Evolutionary conservation across 2,113 vertebrate species (phyloP).

Genomic region (Micronycteris hirsuta): DNA sequence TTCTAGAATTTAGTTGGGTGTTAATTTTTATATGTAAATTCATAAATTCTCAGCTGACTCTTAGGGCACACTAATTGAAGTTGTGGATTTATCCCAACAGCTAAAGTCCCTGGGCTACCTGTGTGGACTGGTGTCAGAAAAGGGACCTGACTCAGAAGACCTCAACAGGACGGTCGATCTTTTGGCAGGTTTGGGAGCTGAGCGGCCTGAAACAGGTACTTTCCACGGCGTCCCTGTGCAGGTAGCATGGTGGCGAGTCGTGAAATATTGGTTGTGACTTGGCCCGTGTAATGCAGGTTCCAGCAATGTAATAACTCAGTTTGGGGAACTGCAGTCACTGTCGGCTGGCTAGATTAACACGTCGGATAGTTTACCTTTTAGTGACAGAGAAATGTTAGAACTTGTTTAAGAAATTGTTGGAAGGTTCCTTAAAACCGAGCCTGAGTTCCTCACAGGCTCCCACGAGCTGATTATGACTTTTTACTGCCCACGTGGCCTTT

Average conservation of each 20-base stretch:
- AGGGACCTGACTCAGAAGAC: slow-evolving; percentile 93
- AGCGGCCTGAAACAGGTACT: slow-evolving; percentile 94
- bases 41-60: neutral
- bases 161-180: slow-evolving; percentile 96
- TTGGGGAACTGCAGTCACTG: neutral
- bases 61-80: neutral
- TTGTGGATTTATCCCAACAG: slow-evolving; percentile 74
- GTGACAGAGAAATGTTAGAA: neutral
- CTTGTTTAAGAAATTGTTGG: neutral
- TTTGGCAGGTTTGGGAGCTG: slow-evolving; percentile 93
- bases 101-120: slow-evolving; percentile 92
- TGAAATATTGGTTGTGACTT: fast-evolving
- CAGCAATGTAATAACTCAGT: fast-evolving
- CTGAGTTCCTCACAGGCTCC: neutral
- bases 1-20: neutral
- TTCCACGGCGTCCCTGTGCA: fast-evolving
- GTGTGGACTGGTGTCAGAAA: slow-evolving; percentile 93
- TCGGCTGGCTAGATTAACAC: neutral
- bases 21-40: neutral
- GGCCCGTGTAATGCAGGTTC: neutral
- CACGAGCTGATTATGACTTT: neutral
- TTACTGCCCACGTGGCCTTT: neutral
- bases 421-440: neutral
- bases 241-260: fast-evolving
- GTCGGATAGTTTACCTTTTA: neutral